Evolutionary conservation across 2,797 vertebrate species (phyloP).

Genomic region (Graptemys geographica): DNA sequence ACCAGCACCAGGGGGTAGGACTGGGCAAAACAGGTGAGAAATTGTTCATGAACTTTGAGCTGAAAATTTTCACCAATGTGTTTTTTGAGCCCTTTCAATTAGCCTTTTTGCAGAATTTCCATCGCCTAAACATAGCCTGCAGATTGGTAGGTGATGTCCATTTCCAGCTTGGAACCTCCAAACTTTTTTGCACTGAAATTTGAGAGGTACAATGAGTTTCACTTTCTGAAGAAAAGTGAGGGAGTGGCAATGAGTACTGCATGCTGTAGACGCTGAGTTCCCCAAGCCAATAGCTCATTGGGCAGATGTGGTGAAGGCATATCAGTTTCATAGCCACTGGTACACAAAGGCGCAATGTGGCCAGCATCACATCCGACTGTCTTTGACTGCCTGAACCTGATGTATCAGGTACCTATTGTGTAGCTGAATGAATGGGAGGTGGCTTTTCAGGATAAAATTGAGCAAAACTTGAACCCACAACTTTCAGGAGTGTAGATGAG

Average conservation of each 20-base stretch:
- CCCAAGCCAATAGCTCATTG: not conserved
- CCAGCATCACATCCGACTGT: no score
- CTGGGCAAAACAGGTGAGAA: not conserved
- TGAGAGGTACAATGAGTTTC: not conserved
- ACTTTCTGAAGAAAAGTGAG: not conserved
- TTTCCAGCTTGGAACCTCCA: not conserved
- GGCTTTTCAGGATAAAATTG: no score
- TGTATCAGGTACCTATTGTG: no score
- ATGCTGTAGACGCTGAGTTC: not conserved
- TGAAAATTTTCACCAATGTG: not conserved
- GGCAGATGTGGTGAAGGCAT: not conserved
- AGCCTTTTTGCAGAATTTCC: not conserved
- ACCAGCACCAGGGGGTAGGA: not conserved
- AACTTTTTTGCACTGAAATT: not conserved
- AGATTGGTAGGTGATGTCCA: constrained; percentile 5
- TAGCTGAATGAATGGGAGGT: no score
- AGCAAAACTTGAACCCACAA: no score
- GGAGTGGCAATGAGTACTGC: not conserved
- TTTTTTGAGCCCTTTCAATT: not conserved
- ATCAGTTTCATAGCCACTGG: no score
- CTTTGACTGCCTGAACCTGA: no score
- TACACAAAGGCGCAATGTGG: no score
- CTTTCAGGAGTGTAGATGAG: no score
- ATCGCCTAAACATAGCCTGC: constrained; percentile 12
- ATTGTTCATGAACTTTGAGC: not conserved